Evolutionary conservation across 2,113 vertebrate genomes (phyloP), one percentile per base, ranked within the genome.

Genomic region (Stigmatopora argus): DNA sequence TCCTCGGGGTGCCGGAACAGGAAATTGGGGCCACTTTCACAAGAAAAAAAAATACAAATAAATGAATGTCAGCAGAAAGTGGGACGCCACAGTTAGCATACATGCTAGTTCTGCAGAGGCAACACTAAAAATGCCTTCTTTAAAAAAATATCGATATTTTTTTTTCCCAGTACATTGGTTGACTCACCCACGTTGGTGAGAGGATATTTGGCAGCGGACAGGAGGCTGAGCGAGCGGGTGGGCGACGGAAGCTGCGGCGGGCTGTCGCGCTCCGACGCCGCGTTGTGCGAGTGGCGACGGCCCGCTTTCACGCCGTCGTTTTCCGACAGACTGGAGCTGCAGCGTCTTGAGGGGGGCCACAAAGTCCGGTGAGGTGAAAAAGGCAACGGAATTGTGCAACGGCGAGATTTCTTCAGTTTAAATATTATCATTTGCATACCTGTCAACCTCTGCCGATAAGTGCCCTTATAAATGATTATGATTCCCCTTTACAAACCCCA

Each of bases 151-250:
- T 13, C 14, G 1, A 13, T 47, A 12, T 4, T 15, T 14, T 11
- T 45, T 1, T 14, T 13, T 48, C 47, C 47, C 14, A 14, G n/a
- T n/a, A n/a, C n/a, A n/a, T n/a, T 69, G 46, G 55, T 15, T 14
- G 56, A 93, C 96, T 94, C 82, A 98, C 96, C 96, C 69, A 97
- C 90, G 79, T 92, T 96, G 77, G 95, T 94, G 70, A 89, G 89
- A 0, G 93, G 93, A 45, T 89, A 89, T 87, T 94, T 98, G 66
- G 88, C 88, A 0, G 90, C 85, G 84, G 91, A 87, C 1, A 91
- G 79, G 83, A 91, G 80, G 83, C 90, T 86, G 56, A 92, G 90
- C 11, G 91, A 74, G 5, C 91, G 77, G 0, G 95, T 89, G 41
- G 95, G 94, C 0, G 96, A 97, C 6, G 94, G 94, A 80, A 94